Percentiles rank a stretch among this genome's conserved stretches.
These are phyloP conservation scores for Agrilus planipennis DNA, from an alignment of 1,140 invertebrate species.

Conservation along the genomic window DNA sequence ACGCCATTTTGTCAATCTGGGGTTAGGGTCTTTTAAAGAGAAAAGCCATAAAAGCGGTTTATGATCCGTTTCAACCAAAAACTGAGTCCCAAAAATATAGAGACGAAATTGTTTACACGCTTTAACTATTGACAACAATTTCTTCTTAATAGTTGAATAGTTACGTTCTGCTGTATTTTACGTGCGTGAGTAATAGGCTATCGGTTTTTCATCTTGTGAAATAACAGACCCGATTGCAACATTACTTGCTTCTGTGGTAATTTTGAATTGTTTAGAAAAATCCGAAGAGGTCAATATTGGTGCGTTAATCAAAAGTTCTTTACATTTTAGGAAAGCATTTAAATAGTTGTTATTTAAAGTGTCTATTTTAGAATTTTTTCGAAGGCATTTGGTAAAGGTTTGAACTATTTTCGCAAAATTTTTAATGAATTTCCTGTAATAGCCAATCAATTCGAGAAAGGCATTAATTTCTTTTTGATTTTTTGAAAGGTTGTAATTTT, in stretches of 20 bases:
- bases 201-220: slow-evolving; percentile 16
- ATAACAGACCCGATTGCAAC: slow-evolving; percentile 22
- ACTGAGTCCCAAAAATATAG: neutral
- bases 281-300: too few species aligned
- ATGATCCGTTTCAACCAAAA: slow-evolving; percentile 4
- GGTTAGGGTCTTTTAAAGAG: neutral
- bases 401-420: too few species aligned
- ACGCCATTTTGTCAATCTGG: neutral
- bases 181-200: slow-evolving; percentile 15
- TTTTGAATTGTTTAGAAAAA: too few species aligned
- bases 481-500: too few species aligned
- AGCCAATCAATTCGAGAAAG: too few species aligned
- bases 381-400: too few species aligned
- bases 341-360: too few species aligned
- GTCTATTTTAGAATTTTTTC: too few species aligned
- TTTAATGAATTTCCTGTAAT: too few species aligned
- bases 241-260: slow-evolving; percentile 27
- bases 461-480: too few species aligned
- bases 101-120: slow-evolving; percentile 15
- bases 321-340: too few species aligned
- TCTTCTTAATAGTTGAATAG: slow-evolving; percentile 27
- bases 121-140: slow-evolving; percentile 29
- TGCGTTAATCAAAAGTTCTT: too few species aligned
- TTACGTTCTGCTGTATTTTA: slow-evolving; percentile 16
- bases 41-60: neutral